These are phyloP conservation scores for Stegastes partitus DNA, from an alignment of 2,113 vertebrate genomes.

Conservation along the genomic window DNA sequence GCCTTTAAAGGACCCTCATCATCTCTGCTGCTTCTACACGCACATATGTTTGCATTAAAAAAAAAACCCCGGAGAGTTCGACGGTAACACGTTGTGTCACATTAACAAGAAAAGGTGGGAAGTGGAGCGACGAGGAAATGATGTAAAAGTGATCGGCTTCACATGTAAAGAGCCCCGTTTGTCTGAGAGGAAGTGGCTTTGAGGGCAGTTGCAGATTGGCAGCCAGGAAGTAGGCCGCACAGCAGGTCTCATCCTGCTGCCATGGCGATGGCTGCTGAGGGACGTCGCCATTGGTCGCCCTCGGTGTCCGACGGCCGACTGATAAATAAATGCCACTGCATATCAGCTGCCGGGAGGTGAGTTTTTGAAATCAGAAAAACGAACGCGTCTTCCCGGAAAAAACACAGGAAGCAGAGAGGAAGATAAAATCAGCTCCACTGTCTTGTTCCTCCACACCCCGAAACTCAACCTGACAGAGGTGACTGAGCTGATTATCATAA, in stretches of 20 bases:
- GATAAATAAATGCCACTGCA: slow-evolving; percentile 28
- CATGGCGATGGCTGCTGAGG: slow-evolving; percentile 70
- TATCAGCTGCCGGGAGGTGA: neutral
- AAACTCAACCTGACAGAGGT: too few species aligned
- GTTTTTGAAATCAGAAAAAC: neutral
- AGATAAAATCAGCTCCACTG: slow-evolving; percentile 33
- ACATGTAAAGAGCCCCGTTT: slow-evolving; percentile 53
- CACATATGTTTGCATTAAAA: too few species aligned
- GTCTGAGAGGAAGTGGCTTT: slow-evolving; percentile 85
- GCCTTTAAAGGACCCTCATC: too few species aligned
- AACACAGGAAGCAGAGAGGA: slow-evolving; percentile 63
- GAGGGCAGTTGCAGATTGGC: slow-evolving; percentile 77
- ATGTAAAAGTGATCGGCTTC: slow-evolving; percentile 52
- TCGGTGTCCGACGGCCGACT: slow-evolving; percentile 40
- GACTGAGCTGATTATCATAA: neutral
- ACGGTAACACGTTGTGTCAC: slow-evolving; percentile 38
- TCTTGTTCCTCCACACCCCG: slow-evolving; percentile 13
- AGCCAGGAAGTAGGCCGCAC: slow-evolving; percentile 84
- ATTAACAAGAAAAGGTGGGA: slow-evolving; percentile 57
- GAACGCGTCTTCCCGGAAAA: neutral
- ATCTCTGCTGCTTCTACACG: too few species aligned
- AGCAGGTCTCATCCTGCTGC: slow-evolving; percentile 72
- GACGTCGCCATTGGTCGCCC: slow-evolving; percentile 50
- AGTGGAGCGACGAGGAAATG: slow-evolving; percentile 52
- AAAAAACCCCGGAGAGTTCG: neutral